Conservation (phyloP, 1,140 invertebrate genomes). For the Acromyrmex echinatior region DNA sequence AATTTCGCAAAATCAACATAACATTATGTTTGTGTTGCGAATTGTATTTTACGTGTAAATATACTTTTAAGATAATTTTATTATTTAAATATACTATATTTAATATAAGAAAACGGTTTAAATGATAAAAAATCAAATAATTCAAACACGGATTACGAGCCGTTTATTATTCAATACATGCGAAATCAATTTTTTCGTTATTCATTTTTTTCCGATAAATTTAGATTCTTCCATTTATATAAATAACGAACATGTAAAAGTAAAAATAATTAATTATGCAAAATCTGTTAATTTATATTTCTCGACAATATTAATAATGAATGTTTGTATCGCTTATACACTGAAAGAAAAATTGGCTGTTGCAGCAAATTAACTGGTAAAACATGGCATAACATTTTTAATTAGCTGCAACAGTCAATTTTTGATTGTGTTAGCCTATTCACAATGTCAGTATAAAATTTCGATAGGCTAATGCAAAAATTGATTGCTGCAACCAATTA, state of each 20-base stretch:
- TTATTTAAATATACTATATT: too few species aligned
- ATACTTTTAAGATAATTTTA: constrained; percentile 3
- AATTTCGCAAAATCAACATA: neutral
- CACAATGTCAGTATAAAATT: too few species aligned
- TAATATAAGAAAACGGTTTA: too few species aligned
- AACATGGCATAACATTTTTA: too few species aligned
- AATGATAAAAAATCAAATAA: too few species aligned
- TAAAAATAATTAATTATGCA: neutral
- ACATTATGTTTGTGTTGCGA: neutral
- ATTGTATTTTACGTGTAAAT: constrained; percentile 17
- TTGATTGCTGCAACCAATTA: too few species aligned
- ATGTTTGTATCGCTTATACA: neutral
- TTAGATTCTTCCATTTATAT: neutral
- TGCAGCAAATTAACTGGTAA: too few species aligned
- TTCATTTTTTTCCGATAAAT: neutral
- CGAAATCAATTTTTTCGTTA: neutral
- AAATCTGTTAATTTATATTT: neutral
- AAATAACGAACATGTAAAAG: neutral
- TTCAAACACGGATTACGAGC: too few species aligned
- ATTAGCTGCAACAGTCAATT: too few species aligned
- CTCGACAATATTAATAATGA: neutral
- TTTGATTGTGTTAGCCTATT: too few species aligned
- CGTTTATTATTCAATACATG: neutral
- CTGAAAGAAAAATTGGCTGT: too few species aligned
- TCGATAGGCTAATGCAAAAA: too few species aligned